Evolutionary conservation across 2,113 vertebrate species (phyloP), one percentile per base, ranked within the genome.

Genomic region (Oxyura jamaicensis): DNA sequence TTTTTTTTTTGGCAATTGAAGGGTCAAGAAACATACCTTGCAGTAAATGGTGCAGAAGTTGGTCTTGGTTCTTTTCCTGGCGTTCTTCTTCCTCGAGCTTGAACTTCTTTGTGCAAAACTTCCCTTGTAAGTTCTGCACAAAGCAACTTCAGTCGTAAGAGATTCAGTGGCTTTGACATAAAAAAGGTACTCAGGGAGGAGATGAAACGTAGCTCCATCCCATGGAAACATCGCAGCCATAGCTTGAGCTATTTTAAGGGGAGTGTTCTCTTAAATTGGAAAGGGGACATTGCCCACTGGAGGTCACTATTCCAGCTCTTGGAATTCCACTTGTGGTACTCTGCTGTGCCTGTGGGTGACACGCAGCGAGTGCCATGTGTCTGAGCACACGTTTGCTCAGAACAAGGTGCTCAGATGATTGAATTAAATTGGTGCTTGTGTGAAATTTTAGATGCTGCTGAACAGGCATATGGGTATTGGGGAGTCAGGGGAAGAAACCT

Each of bases 331-430:
- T 63, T 13, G 12, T 0, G 3, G 10, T 15, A 21, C 50, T 86
- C n/a, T 1, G 0, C 18, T 13, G 21, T 29, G 25, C 12, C 4
- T 62, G 78, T 11, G 21, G 78, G 53, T 75, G 71, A 13, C 3
- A 0, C 3, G 2, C 2, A n/a, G 35, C 55, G 4, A 0, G 1
- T 36, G 3, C 50, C n/a, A n/a, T 31, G 23, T 33, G 58, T 9
- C 82, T n/a, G 22, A 25, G 16, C 19, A 7, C 11, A 9, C 53
- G 2, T 62, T 82, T 50, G 22, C 29, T 48, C 77, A 77, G 58
- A 59, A 17, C 15, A 25, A 13, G 53, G 39, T 33, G 8, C 26
- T 29, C 17, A 15, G 42, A 25, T 21, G 50, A 16, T 53, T 36
- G 6, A 31, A 8, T 44, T 44, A 6, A 80, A 29, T 35, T 50